Base-by-base conservation (phyloP, 92 coral and sea anemone genomes). In the Pocillopora meandrina region DNA sequence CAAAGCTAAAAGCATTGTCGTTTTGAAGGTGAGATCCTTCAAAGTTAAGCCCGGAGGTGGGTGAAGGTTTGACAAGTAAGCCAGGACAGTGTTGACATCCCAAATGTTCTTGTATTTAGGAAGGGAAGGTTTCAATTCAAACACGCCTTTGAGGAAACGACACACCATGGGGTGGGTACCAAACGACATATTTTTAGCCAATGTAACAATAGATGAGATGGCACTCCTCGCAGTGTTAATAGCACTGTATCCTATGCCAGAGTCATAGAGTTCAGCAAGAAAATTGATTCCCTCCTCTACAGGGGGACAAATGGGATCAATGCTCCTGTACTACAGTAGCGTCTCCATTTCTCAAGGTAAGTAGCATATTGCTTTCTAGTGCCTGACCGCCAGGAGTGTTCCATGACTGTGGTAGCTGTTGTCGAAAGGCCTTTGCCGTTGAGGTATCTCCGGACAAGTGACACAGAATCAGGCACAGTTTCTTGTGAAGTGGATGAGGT, bases 91-190 rank as follows among this genome's bases (percentile, higher is more conserved):
- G 14, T 60, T 73, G 55, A 35, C 87, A 83, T 83, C 80, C 87
- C 87, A 83, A 60, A 83, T 83, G 60, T 67, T 61, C 72, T 72
- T 58, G 80, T 83, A 83, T 63, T 73, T 83, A 2, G 87, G 80
- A 2, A 74, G n/a, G 61, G 72, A 71, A 34, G 71, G 26, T 26
- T 26, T 26, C 26, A 26, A 0, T 26, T 26, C 26, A 26, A 26
- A 26, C 34, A 83, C 81, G 31, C 87, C 87, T 59, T 83, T 83
- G 26, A 83, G 55, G 47, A 83, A 83, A n/a, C 81, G 26, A 26
- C 26, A 26, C 26, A 26, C 26, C 26, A 26, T 26, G 26, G 73
- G 86, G 4, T 82, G 86, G 64, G 79, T 19, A 36, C 80, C 79
- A 80, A 80, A 80, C 10, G 34, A 33, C 17, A 8, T 26, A 60